phyloP scores from a whole-genome alignment of 2,888 invertebrate species.

The Ichneumon xanthorius region DNA sequence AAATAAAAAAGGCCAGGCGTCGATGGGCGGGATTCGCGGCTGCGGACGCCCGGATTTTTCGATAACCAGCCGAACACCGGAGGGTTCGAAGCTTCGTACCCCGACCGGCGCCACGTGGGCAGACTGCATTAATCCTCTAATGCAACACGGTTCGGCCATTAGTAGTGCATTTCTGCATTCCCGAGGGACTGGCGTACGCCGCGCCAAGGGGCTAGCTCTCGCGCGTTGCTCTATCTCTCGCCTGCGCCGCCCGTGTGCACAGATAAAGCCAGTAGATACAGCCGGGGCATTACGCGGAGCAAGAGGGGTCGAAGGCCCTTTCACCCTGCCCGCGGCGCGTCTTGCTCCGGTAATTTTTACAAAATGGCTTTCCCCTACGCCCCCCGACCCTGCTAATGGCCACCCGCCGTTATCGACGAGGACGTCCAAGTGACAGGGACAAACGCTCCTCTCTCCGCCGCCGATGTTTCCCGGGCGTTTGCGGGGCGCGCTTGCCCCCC shows the following conservation, averaged over 20 bases:
- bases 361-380: constrained; percentile 74
- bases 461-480: constrained; percentile 26
- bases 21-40: constrained; percentile 18
- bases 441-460: constrained; percentile 8
- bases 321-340: constrained; percentile 60
- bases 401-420: constrained; percentile 51
- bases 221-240: constrained; percentile 35
- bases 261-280: constrained; percentile 57
- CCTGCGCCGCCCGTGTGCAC: constrained; percentile 35
- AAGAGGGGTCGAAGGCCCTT: constrained; percentile 64
- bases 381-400: constrained; percentile 70
- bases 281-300: constrained; percentile 27
- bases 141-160: constrained; percentile 82
- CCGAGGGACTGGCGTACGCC: constrained; percentile 71
- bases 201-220: constrained; percentile 45
- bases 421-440: constrained; percentile 45
- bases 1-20: constrained; percentile 45
- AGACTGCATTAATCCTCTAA: constrained; percentile 79
- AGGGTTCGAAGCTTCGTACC: constrained; percentile 40
- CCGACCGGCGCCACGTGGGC: constrained; percentile 63
- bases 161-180: constrained; percentile 81
- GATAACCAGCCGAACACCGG: constrained; percentile 42
- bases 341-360: constrained; percentile 78
- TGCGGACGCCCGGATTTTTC: constrained; percentile 52
- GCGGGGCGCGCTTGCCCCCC: constrained; percentile 30